Evolutionary conservation across 2,113 vertebrate species (phyloP), one percentile per base, ranked within the genome.

Genomic region (Periophthalmodon schlosseri): DNA sequence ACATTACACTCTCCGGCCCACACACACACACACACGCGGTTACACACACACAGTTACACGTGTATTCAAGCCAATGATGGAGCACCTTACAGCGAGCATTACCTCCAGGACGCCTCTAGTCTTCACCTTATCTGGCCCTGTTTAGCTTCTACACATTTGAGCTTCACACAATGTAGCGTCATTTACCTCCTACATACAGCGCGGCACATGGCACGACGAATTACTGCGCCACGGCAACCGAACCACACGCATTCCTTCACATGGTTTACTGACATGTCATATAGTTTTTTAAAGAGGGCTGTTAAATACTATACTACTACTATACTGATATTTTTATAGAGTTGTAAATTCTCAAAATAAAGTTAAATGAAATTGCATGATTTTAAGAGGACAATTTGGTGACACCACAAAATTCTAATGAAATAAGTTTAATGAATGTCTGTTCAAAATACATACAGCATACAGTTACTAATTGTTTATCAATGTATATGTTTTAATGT

Each of bases 1-100:
- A 91, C 94, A 97, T 99, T 96, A 98, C 91, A 84, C 87, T 98
- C 96, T 95, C 74, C 73, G 36, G 57, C 88, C 93, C 93, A 89
- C 93, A 93, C 73, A 68, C 12, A 61, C 49, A 33, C 71, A 24
- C 61, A 73, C 21, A 1, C 75, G 14, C 70, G 7, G 72, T 57
- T 68, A 58, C 58, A 57, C 68, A 36, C 73, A 47, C 69, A 49
- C 36, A 57, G 49, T 34, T 64, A 58, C 70, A 64, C 74, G 68
- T 0, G 1, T 73, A 47, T 12, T 10, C 21, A 52, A 68, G 72
- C 86, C 86, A 4, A 69, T 78, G 83, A 69, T 78, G 83, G 86
- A 80, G 80, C 54, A 79, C 83, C 91, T 88, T 1, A 69, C 79
- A 91, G 81, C 89, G 85, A 85, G 81, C 88, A 90, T 88, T 87